These are phyloP conservation scores for Brachionus asplanchnoidis DNA, from an alignment of 1,140 invertebrate species.

Conservation along the genomic window DNA sequence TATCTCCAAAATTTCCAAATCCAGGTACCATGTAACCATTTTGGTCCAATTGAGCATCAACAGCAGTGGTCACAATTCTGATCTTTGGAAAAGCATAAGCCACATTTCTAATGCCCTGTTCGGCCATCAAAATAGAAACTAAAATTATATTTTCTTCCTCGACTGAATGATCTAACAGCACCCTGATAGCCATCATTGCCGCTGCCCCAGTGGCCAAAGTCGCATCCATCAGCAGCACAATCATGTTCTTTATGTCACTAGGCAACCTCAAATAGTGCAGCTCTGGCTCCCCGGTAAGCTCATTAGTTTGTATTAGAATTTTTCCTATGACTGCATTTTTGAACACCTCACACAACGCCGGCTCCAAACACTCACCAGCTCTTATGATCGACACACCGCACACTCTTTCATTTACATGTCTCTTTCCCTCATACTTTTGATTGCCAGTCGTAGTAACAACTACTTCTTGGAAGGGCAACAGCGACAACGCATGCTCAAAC, in stretches of 20 bases:
- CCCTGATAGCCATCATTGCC: constrained; percentile 96
- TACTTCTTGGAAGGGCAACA: constrained; percentile 74
- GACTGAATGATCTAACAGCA: constrained; percentile 95
- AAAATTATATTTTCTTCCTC: constrained; percentile 86
- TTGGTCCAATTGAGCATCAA: constrained; percentile 94
- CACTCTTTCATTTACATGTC: constrained; percentile 60
- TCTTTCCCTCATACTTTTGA: constrained; percentile 60
- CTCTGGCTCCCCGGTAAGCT: constrained; percentile 69
- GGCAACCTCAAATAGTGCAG: constrained; percentile 91
- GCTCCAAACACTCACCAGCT: constrained; percentile 92
- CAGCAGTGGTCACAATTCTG: constrained; percentile 86
- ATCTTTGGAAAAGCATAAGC: constrained; percentile 96
- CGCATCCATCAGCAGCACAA: constrained; percentile 94
- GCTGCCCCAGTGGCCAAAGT: constrained; percentile 94
- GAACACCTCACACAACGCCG: constrained; percentile 66
- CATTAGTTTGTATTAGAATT: constrained; percentile 96
- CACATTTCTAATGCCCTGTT: constrained; percentile 85
- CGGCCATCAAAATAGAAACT: constrained; percentile 88
- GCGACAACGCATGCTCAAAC: constrained; percentile 87
- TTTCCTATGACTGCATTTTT: constrained; percentile 81
- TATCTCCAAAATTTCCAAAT: constrained; percentile 95
- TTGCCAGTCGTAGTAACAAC: constrained; percentile 60
- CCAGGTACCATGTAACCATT: constrained; percentile 95
- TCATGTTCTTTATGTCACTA: constrained; percentile 93
- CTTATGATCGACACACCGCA: constrained; percentile 90